phyloP scores from a whole-genome alignment of 2,888 invertebrate genomes.

The Neoaliturus tenellus region DNA sequence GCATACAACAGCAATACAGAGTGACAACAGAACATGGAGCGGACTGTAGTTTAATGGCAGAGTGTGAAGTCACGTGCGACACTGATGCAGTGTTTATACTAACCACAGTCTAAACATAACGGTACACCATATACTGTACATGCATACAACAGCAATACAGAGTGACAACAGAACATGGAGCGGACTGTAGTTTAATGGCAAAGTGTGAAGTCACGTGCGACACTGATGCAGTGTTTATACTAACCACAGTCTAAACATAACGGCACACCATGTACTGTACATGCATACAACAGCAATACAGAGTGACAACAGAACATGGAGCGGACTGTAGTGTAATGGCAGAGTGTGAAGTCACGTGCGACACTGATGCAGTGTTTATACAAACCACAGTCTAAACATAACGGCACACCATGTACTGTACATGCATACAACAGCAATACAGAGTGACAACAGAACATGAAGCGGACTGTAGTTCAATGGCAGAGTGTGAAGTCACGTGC shows the following conservation, averaged over 20 bases:
- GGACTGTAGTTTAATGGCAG: background rate
- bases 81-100: background rate
- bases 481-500: too few species aligned
- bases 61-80: background rate
- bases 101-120: background rate
- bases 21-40: background rate
- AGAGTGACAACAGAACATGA: too few species aligned
- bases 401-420: too few species aligned
- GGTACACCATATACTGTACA: background rate
- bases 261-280: background rate
- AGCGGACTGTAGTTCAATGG: too few species aligned
- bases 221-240: background rate
- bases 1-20: background rate
- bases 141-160: background rate
- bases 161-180: background rate
- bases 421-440: too few species aligned
- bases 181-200: background rate
- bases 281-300: background rate
- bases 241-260: background rate
- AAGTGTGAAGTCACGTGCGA: background rate
- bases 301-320: background rate
- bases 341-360: background rate
- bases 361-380: background rate
- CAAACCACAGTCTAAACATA: background rate
- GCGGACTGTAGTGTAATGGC: background rate